A percentile compares a stretch with the other conserved stretches of the same genome.
Conservation (phyloP, 2,888 invertebrate genomes). For the Melanostoma mellinum region DNA sequence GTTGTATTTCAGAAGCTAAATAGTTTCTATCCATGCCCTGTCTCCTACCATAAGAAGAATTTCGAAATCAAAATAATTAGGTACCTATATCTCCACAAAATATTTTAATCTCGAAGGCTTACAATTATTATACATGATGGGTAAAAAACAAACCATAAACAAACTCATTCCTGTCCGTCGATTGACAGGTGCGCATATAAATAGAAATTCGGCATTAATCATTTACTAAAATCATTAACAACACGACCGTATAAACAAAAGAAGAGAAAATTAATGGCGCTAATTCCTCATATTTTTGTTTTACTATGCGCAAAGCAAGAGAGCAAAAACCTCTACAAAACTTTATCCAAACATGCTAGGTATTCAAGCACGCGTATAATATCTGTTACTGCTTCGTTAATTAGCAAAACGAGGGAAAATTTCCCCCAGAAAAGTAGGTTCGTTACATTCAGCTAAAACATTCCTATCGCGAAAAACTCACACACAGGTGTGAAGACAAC, state of each 20-base stretch:
- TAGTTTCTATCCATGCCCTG: no score
- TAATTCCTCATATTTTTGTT: constrained; percentile 1
- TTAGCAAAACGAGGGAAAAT: constrained; percentile 59
- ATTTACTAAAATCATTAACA: constrained; percentile 25
- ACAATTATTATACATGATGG: constrained; percentile 1
- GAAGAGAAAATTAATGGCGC: constrained; percentile 27
- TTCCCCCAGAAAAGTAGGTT: constrained; percentile 41
- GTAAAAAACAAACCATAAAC: constrained; percentile 22
- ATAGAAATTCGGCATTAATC: constrained; percentile 46
- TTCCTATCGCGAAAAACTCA: constrained; percentile 28
- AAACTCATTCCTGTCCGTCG: constrained; percentile 5
- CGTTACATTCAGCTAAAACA: background rate
- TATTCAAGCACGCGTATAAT: constrained; percentile 56
- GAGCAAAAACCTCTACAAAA: constrained; percentile 58
- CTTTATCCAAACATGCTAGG: constrained; percentile 51
- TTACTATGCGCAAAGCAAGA: constrained; percentile 8
- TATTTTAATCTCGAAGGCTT: background rate
- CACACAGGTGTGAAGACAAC: constrained; percentile 44
- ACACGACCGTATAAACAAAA: constrained; percentile 10
- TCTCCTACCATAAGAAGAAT: no score
- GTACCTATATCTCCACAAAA: no score
- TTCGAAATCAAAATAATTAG: no score
- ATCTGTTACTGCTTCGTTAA: constrained; percentile 56
- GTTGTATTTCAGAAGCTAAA: no score
- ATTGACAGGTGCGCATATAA: constrained; percentile 38